phyloP scores from a whole-genome alignment of 2,113 vertebrate genomes.

The Laterallus jamaicensis region DNA sequence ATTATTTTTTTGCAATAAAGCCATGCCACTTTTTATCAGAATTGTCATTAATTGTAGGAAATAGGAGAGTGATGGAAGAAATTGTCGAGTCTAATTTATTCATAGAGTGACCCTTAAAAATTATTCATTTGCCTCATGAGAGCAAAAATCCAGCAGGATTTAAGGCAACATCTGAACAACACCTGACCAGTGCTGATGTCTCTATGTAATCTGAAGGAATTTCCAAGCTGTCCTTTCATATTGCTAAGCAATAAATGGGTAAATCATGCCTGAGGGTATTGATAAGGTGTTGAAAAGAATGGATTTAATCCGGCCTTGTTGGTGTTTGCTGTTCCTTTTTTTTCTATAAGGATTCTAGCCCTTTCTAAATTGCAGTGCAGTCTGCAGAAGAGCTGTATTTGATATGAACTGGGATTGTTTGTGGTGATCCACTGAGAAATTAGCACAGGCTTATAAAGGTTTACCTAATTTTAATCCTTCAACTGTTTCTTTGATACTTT shows the following conservation, averaged over 20 bases:
- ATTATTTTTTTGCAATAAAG: slow-evolving; percentile 24
- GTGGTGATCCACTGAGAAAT: background rate
- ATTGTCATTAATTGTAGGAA: slow-evolving; percentile 22
- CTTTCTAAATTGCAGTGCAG: background rate
- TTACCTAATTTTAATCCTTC: background rate
- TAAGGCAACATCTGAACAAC: background rate
- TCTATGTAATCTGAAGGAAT: background rate
- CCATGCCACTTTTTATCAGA: background rate
- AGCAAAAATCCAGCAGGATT: background rate
- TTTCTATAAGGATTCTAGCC: background rate
- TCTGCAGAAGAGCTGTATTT: slow-evolving; percentile 9
- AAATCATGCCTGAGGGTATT: background rate
- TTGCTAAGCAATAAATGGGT: background rate
- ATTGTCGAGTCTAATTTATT: slow-evolving; percentile 13
- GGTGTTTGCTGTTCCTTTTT: background rate
- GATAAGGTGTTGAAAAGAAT: background rate
- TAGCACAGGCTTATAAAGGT: background rate
- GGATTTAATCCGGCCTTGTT: background rate
- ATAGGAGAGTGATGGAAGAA: background rate
- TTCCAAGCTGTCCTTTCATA: background rate
- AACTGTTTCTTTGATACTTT: background rate
- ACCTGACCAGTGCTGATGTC: background rate
- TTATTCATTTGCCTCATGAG: background rate
- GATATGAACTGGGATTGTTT: background rate
- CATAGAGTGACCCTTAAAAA: background rate